Evolutionary conservation across 2,888 invertebrate species (phyloP).

Genomic region (Empis livida): DNA sequence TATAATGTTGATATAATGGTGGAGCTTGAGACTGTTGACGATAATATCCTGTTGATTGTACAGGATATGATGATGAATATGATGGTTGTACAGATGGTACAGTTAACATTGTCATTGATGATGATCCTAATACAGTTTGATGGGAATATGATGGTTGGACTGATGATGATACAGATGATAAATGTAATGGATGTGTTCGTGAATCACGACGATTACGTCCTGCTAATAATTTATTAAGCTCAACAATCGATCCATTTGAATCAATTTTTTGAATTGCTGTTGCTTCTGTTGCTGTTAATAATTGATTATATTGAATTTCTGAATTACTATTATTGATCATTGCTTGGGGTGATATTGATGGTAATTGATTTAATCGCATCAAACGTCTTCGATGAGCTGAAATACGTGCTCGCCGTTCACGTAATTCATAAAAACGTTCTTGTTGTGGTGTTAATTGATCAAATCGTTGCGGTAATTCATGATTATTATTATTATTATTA

Average conservation of each 20-base stretch:
- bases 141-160: not conserved
- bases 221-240: constrained; percentile 9
- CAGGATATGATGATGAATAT: not conserved
- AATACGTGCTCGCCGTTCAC: constrained; percentile 6
- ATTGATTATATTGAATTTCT: constrained; percentile 4
- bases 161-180: not conserved
- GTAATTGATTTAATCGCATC: constrained; percentile 7
- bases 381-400: constrained; percentile 8
- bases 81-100: not conserved
- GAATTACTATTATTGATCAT: not conserved
- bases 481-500: constrained; percentile 1
- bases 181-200: constrained; percentile 3
- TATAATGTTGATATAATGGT: not conserved
- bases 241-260: not conserved
- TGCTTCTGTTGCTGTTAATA: constrained; percentile 1
- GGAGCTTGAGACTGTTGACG: not conserved
- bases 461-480: not conserved
- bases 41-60: not conserved
- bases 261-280: not conserved
- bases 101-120: not conserved
- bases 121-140: not conserved
- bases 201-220: constrained; percentile 10
- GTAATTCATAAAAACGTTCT: constrained; percentile 3
- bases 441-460: not conserved
- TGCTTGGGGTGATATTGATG: constrained; percentile 1